A percentile compares a stretch with the other conserved stretches of the same genome.
These are phyloP conservation scores for Syngnathus scovelli DNA, from an alignment of 2,113 vertebrate genomes.

Conservation along the genomic window DNA sequence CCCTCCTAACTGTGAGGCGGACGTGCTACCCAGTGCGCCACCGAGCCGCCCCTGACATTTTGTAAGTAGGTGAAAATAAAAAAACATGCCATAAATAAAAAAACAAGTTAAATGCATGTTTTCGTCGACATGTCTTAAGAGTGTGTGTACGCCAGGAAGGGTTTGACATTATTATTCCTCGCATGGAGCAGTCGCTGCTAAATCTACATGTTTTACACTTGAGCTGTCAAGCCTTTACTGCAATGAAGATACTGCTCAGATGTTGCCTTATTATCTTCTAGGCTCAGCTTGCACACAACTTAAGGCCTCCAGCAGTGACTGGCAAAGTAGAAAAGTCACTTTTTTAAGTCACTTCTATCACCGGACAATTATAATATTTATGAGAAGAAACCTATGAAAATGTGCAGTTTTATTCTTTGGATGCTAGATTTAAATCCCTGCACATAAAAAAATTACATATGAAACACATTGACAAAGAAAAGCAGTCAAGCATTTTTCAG, in stretches of 20 bases:
- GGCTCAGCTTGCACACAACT: conserved; percentile 54
- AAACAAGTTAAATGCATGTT: background rate
- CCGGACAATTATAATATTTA: conserved; percentile 75
- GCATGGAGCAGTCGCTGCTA: conserved; percentile 37
- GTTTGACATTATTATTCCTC: conserved; percentile 38
- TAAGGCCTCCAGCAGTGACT: conserved; percentile 42
- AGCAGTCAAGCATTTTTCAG: conserved; percentile 75
- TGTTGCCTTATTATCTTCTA: conserved; percentile 52
- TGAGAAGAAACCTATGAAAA: conserved; percentile 58
- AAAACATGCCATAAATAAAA: background rate
- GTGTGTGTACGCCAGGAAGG: conserved; percentile 3
- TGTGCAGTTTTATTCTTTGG: conserved; percentile 58
- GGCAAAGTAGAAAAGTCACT: conserved; percentile 55
- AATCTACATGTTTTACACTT: conserved; percentile 57
- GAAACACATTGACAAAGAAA: conserved; percentile 67
- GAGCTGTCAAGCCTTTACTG: conserved; percentile 46
- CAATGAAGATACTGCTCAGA: conserved; percentile 60
- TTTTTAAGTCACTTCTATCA: conserved; percentile 48
- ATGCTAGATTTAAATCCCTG: conserved; percentile 37
- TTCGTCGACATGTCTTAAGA: background rate
- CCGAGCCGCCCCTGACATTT: too few species aligned
- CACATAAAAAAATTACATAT: conserved; percentile 23
- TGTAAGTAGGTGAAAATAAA: background rate
- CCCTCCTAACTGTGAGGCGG: too few species aligned
- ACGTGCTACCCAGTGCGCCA: too few species aligned